A percentile compares a stretch with the other conserved stretches of the same genome.
Evolutionary conservation across 2,797 vertebrate genomes (phyloP).

Genomic region (Molossus alvarezi): DNA sequence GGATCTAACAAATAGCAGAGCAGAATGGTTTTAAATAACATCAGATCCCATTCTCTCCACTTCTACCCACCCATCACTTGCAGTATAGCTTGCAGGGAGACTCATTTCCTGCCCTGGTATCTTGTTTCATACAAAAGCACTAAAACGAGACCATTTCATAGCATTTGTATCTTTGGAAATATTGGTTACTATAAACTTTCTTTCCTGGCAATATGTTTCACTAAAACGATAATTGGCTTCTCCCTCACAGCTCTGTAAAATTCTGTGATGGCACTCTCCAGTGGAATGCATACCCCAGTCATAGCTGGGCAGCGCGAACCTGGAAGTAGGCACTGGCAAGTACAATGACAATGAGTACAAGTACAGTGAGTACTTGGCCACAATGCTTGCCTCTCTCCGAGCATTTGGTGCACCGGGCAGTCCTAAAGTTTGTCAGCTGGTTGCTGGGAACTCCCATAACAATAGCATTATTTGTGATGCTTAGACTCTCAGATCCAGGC

Average conservation of each 20-base stretch:
- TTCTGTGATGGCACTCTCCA: not conserved
- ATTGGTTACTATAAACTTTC: not conserved
- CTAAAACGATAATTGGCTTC: not conserved
- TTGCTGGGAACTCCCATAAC: not conserved
- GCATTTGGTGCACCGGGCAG: not conserved
- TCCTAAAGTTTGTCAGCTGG: not conserved
- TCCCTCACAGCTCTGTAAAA: not conserved
- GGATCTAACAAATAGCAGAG: not conserved
- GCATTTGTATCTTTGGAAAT: not conserved
- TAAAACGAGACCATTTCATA: not conserved
- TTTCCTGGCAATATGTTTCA: not conserved
- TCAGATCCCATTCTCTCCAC: not conserved
- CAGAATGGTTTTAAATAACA: not conserved
- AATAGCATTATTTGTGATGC: accelerated
- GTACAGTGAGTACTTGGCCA: not conserved
- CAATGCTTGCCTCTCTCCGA: not conserved
- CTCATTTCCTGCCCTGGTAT: not conserved
- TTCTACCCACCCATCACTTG: not conserved
- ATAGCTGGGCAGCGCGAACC: not conserved
- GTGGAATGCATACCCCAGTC: not conserved
- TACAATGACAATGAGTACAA: no score
- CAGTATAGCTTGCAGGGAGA: not conserved
- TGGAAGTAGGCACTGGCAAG: not conserved
- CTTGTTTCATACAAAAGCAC: not conserved
- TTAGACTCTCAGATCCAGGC: not conserved